A percentile compares a stretch with the other conserved stretches of the same genome.
Conservation (phyloP, 1,140 invertebrate genomes). For the Cylas formicarius region DNA sequence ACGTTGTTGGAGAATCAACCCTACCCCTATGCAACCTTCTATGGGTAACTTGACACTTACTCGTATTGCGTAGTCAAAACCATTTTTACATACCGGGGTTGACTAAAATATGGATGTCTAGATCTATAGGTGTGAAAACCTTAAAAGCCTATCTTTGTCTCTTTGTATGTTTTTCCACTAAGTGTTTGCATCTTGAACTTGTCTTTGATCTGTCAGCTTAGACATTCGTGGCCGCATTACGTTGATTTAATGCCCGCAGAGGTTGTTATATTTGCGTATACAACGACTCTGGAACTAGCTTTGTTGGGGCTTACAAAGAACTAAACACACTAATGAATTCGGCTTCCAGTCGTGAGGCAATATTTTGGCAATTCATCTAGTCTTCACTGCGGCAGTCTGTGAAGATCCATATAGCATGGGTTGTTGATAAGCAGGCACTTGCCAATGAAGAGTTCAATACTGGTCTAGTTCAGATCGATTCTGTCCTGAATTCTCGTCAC, state of each 20-base stretch:
- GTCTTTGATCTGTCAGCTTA: constrained; percentile 27
- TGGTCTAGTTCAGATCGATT: constrained; percentile 3
- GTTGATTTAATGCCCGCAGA: constrained; percentile 28
- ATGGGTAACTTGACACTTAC: constrained; percentile 22
- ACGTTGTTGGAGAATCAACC: constrained; percentile 11
- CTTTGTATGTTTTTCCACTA: constrained; percentile 33
- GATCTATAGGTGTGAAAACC: constrained; percentile 10
- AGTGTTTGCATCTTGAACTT: constrained; percentile 35
- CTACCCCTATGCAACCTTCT: constrained; percentile 2
- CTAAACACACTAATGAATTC: too few relatives aligned
- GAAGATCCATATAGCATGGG: constrained; percentile 2
- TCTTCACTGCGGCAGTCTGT: too few relatives aligned
- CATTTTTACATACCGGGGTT: constrained; percentile 1
- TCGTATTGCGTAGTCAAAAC: constrained; percentile 13
- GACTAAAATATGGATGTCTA: constrained; percentile 13
- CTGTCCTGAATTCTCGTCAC: constrained; percentile 3
- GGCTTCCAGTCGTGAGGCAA: too few relatives aligned
- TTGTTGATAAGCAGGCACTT: constrained; percentile 1
- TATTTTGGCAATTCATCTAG: too few relatives aligned
- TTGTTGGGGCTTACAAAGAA: constrained; percentile 1
- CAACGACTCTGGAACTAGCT: constrained; percentile 4
- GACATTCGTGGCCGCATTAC: constrained; percentile 30
- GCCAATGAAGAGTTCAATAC: constrained; percentile 5
- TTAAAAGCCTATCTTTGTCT: too few relatives aligned
- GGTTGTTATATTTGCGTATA: constrained; percentile 1